phyloP scores from a whole-genome alignment of 2,797 vertebrate genomes.

The Tachyglossus aculeatus region DNA sequence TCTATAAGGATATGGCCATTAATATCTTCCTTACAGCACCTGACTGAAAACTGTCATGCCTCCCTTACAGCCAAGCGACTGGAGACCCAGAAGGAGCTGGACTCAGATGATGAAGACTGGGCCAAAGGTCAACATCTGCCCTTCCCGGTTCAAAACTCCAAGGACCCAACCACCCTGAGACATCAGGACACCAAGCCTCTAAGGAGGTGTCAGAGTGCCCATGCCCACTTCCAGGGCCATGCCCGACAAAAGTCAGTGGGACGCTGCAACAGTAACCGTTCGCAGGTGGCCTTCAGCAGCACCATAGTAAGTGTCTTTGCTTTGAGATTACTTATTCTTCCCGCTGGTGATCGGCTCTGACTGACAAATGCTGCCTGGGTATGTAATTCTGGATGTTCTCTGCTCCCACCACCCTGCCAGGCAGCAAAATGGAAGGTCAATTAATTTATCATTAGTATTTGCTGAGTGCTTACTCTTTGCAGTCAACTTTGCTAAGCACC shows the following conservation, averaged over 20 bases:
- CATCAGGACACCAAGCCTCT: slow-evolving; percentile 42
- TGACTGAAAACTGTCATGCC: no score
- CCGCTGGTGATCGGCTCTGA: no score
- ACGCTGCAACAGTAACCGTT: slow-evolving; percentile 62
- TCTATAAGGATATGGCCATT: no score
- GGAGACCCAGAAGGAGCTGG: slow-evolving; percentile 76
- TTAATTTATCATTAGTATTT: no score
- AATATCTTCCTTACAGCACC: no score
- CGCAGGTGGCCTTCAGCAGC: slow-evolving; percentile 89
- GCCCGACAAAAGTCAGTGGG: slow-evolving; percentile 68
- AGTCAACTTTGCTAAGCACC: no score
- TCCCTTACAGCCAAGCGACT: slow-evolving; percentile 81
- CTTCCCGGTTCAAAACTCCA: slow-evolving; percentile 39
- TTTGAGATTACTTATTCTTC: no score
- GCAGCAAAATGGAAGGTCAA: no score
- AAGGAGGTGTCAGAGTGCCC: slow-evolving; percentile 68
- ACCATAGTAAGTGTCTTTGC: slow-evolving; percentile 83
- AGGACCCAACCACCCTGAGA: slow-evolving; percentile 4
- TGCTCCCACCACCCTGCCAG: no score
- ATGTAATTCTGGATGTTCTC: no score
- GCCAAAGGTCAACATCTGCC: slow-evolving; percentile 72
- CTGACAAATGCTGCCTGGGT: no score
- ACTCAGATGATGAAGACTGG: slow-evolving; percentile 79
- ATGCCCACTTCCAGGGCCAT: slow-evolving; percentile 65
- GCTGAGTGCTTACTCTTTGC: no score